These are phyloP conservation scores for Eidolon helvum DNA, from an alignment of 2,113 vertebrate genomes.

Conservation along the genomic window DNA sequence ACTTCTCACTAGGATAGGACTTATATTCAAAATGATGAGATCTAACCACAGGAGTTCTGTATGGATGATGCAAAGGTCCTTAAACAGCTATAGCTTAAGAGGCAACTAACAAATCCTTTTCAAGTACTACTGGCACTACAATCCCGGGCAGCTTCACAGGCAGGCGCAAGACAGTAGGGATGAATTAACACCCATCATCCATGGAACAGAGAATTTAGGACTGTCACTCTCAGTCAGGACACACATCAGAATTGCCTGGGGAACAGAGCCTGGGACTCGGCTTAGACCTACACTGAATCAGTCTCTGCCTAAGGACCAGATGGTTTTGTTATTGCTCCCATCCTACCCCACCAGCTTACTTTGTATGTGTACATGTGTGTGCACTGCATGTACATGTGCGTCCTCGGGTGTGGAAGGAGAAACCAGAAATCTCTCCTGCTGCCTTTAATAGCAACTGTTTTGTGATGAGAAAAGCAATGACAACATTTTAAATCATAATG, in stretches of 20 bases:
- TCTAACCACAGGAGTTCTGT: background rate
- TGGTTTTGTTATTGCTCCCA: background rate
- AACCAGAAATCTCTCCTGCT: background rate
- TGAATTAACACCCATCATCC: background rate
- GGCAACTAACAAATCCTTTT: background rate
- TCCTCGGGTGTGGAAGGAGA: background rate
- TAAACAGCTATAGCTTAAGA: background rate
- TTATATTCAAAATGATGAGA: background rate
- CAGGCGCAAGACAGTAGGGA: background rate
- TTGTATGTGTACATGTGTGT: accelerated
- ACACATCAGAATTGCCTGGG: background rate
- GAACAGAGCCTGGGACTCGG: background rate
- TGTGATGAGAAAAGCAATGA: constrained; percentile 7
- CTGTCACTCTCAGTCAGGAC: background rate
- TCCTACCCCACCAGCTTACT: background rate
- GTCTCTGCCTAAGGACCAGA: background rate
- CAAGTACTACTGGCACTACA: background rate
- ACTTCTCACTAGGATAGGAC: background rate
- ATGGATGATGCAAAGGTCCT: background rate
- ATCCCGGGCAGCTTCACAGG: background rate
- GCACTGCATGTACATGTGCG: background rate
- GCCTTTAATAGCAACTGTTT: background rate
- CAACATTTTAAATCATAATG: background rate
- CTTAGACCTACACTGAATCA: background rate
- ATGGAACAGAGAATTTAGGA: background rate